Base-by-base conservation (phyloP, 2,113 vertebrate genomes). In the Cyphomyrus plagiostoma region DNA sequence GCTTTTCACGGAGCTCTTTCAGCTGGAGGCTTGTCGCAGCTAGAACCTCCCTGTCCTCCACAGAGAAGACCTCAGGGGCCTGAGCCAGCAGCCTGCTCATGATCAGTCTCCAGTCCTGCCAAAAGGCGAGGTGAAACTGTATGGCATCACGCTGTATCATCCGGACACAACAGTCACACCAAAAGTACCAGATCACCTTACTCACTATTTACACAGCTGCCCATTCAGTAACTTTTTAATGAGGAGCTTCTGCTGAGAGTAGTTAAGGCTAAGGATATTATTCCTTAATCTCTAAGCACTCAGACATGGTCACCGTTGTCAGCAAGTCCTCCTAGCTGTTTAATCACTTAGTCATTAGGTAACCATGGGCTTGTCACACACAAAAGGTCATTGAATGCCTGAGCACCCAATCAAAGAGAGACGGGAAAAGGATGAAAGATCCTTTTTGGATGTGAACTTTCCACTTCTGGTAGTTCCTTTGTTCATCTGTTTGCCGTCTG, bases 1-100 rank as follows among this genome's bases (percentile, higher is more conserved):
- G 94, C 87, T 96, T 95, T 86, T 96, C 92, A 42, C 94, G 94
- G 53, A 97, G 92, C 17, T 26, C 90, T 7, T 52, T 92, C 9
- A 97, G 93, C 90, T 95, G 96, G 90, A 95, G 93, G 89, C 93
- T 95, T 4, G 95, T 96, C 86, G 95, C 93, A 13, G 93, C 94
- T 1, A 97, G 87, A 1, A 93, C 93, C 30, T 96, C 95, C 84
- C 94, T 95, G 89, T 97, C 96, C 84, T 91, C 84, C 0, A 90
- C 93, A 9, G 94, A 90, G 66, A 95, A 89, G 85, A 96, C 94
- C 13, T 91, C 93, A 53, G 93, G 91, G 0, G 95, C 95, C 87
- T 97, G 95, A 17, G 90, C 91, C 91, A 96, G 95, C 83, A 97
- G 87, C 49, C 91, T 92, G 48, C 96, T 94, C 8, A 94, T 89